Percentiles rank a stretch among this genome's conserved stretches.
Evolutionary conservation across 2,888 invertebrate species (phyloP).

Genomic region (Eristalis intricaria): DNA sequence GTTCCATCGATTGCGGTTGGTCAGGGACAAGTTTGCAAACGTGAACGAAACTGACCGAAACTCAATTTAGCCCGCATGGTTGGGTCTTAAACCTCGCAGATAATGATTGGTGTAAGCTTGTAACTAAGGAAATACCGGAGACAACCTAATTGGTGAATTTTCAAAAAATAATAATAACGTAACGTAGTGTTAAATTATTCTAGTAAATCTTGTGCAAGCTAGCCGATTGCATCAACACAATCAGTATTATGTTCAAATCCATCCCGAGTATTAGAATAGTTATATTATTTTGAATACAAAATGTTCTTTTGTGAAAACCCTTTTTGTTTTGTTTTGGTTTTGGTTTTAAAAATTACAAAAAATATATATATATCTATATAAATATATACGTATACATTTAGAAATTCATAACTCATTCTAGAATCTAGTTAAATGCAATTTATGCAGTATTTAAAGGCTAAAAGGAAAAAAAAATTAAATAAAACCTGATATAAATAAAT

Average conservation of each 20-base stretch:
- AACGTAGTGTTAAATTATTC: too few relatives aligned
- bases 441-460: slow-evolving; percentile 1
- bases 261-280: too few relatives aligned
- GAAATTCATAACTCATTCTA: neutral
- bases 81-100: too few relatives aligned
- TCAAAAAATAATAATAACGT: too few relatives aligned
- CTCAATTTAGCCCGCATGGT: too few relatives aligned
- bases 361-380: neutral
- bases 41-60: too few relatives aligned
- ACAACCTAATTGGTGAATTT: too few relatives aligned
- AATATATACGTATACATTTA: neutral
- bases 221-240: neutral
- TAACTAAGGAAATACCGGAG: too few relatives aligned
- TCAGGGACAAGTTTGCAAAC: too few relatives aligned
- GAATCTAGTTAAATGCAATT: slow-evolving; percentile 1
- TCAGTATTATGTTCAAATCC: slow-evolving; percentile 24
- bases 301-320: neutral
- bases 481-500: neutral
- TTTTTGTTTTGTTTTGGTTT: neutral
- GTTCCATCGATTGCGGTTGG: too few relatives aligned
- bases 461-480: neutral
- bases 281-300: neutral
- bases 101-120: too few relatives aligned
- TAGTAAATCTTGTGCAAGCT: too few relatives aligned
- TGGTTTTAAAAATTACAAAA: neutral